A percentile compares a stretch with the other conserved stretches of the same genome.
These are phyloP conservation scores for Cataglyphis livida DNA, from an alignment of 2,888 invertebrate genomes.

Conservation along the genomic window DNA sequence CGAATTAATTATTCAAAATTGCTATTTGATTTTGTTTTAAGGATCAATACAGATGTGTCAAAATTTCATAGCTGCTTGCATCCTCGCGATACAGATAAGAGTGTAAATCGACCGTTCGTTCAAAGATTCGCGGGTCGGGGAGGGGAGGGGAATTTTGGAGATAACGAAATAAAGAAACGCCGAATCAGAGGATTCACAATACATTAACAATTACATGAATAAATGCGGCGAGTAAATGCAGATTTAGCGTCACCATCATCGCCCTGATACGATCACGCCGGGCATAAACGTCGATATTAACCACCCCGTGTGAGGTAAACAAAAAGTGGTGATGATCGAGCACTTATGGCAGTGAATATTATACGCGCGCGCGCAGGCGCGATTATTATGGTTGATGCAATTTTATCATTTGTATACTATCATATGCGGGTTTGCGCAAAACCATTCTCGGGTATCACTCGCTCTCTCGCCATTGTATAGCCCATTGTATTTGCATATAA, in stretches of 20 bases:
- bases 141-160: not conserved
- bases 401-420: constrained; percentile 68
- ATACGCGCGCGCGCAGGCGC: constrained; percentile 30
- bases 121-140: not conserved
- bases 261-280: constrained; percentile 39
- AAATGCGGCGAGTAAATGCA: constrained; percentile 33
- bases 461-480: constrained; percentile 63
- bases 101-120: not conserved
- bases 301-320: constrained; percentile 19
- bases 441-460: constrained; percentile 61
- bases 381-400: constrained; percentile 62
- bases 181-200: no score
- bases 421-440: constrained; percentile 57
- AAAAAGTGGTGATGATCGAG: constrained; percentile 50
- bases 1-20: not conserved
- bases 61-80: not conserved
- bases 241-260: constrained; percentile 29
- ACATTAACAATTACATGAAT: constrained; percentile 11
- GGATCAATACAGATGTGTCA: not conserved
- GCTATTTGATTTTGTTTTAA: not conserved
- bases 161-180: not conserved
- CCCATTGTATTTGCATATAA: constrained; percentile 81
- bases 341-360: constrained; percentile 44
- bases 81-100: constrained; percentile 48
- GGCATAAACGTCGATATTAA: constrained; percentile 45